Evolutionary conservation across 2,797 vertebrate species (phyloP), one percentile per base, ranked within the genome.

Genomic region (Danionella dracula): DNA sequence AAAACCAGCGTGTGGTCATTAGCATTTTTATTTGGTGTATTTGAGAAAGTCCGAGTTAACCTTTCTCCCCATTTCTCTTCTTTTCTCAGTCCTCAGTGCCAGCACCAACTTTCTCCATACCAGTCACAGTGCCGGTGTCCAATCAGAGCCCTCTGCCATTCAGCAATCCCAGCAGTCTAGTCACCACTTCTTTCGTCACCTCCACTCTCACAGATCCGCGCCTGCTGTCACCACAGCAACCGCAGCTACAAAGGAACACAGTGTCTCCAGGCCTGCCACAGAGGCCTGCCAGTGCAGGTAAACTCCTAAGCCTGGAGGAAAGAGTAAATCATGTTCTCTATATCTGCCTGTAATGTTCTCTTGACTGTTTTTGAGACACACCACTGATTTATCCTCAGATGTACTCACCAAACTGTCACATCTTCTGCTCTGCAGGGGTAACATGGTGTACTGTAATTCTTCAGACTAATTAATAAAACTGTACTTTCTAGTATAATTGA

Each of bases 91-190:
- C 94, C 38, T 74, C 93, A 75, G 91, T 97, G 79, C 95, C 92
- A 31, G 92, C 94, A 57, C 90, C 95, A 5, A 95, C 93, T 82
- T 98, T 98, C 50, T 93, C 94, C 86, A 95, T 98, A 93, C 95
- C 96, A 1, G 94, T 98, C 83, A 95, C 95, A 35, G 93, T 98
- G 77, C 95, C 96, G 1, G 94, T 96, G 79, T 92, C 89, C 90
- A 97, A 91, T 84, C 95, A 93, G 76, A 96, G 87, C 67, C 83
- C 91, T n/a, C 90, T 97, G 78, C 93, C 94, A 82, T 98, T 97
- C 92, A 97, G 91, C 80, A 95, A 90, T 82, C 94, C 92, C 0
- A 83, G 91, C 37, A 86, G 93, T 5, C 83, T 97, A 82, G 93
- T 96, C 80, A 97, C 93, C 78, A 93, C 94, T 70, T 97, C 94